phyloP scores from a whole-genome alignment of 2,797 vertebrate genomes.

The Emys orbicularis region DNA sequence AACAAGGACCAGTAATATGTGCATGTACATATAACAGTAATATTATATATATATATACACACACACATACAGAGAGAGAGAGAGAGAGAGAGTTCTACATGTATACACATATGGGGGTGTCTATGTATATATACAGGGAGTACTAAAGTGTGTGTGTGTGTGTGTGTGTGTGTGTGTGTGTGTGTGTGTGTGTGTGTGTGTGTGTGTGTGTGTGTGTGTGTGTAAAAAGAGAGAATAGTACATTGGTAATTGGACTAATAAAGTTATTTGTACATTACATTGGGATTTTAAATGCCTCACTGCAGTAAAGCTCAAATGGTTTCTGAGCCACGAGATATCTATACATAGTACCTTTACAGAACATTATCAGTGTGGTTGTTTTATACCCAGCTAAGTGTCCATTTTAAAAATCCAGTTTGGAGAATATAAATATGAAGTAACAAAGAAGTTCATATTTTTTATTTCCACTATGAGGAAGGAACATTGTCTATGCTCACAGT shows the following conservation, averaged over 20 bases:
- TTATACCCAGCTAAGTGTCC: background rate
- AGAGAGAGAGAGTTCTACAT: too few species aligned
- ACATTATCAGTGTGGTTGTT: background rate
- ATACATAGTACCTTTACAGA: background rate
- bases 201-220: accelerated
- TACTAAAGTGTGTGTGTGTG: too few species aligned
- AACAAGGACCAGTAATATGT: background rate
- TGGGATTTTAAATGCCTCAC: background rate
- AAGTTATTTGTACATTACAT: background rate
- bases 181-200: accelerated
- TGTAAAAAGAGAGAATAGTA: accelerated
- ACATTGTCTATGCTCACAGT: constrained; percentile 10
- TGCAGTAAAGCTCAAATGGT: background rate
- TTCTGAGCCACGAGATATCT: background rate
- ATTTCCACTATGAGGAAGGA: background rate
- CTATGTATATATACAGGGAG: too few species aligned
- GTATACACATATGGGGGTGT: too few species aligned
- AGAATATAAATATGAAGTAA: background rate
- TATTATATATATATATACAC: too few species aligned
- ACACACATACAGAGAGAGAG: too few species aligned
- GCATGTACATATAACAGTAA: background rate
- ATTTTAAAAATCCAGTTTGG: background rate
- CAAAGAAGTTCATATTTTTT: background rate
- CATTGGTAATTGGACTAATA: background rate
- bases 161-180: too few species aligned